phyloP scores from a whole-genome alignment of 1,140 invertebrate genomes.

The Adoxophyes honmai region DNA sequence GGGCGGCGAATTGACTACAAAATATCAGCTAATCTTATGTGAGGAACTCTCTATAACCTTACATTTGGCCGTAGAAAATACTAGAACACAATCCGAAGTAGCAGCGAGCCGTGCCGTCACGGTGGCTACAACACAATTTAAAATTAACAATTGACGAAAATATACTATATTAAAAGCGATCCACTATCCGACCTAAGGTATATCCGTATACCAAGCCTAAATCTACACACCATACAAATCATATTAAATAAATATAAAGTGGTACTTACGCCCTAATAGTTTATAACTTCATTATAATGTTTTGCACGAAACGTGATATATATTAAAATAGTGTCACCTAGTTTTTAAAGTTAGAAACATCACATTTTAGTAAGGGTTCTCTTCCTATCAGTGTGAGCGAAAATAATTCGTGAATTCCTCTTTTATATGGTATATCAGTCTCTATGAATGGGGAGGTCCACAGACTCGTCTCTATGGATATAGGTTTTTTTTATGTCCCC shows the following conservation, averaged over 20 bases:
- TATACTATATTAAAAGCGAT: slow-evolving; percentile 27
- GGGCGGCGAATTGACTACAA: slow-evolving; percentile 10
- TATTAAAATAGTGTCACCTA: slow-evolving; percentile 65
- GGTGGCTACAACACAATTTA: slow-evolving; percentile 26
- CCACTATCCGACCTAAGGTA: slow-evolving; percentile 17
- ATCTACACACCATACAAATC: slow-evolving; percentile 37
- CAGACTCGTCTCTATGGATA: neutral
- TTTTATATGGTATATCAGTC: slow-evolving; percentile 9
- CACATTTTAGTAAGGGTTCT: slow-evolving; percentile 51
- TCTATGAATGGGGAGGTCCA: neutral
- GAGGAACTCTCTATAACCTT: slow-evolving; percentile 31
- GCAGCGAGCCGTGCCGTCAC: neutral
- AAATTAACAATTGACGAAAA: slow-evolving; percentile 41
- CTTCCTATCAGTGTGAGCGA: slow-evolving; percentile 48
- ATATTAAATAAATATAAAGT: slow-evolving; percentile 50
- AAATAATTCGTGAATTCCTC: slow-evolving; percentile 17
- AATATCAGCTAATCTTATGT: slow-evolving; percentile 24
- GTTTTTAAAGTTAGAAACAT: slow-evolving; percentile 53
- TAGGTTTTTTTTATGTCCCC: neutral
- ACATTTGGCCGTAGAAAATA: slow-evolving; percentile 34
- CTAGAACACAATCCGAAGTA: slow-evolving; percentile 30
- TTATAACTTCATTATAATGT: slow-evolving; percentile 54
- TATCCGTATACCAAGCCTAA: slow-evolving; percentile 19
- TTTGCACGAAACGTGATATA: slow-evolving; percentile 58
- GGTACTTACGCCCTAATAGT: slow-evolving; percentile 55